Percentiles rank a stretch among this genome's conserved stretches.
These are phyloP conservation scores for Bombus soroeensis DNA, from an alignment of 1,140 invertebrate species.

Conservation along the genomic window DNA sequence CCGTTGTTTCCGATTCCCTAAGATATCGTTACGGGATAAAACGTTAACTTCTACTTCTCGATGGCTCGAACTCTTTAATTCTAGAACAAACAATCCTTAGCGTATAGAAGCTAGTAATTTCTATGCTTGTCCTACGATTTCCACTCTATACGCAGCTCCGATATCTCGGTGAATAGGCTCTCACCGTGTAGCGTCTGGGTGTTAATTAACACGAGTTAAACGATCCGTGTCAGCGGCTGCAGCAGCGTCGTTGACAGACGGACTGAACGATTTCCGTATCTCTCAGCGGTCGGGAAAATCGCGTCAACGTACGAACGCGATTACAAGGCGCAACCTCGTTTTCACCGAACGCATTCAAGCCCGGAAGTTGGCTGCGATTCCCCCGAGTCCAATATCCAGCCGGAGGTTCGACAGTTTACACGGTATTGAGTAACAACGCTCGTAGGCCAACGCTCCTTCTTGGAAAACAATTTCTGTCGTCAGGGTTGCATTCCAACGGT, in stretches of 20 bases:
- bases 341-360: conserved; percentile 22
- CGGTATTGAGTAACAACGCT: conserved; percentile 54
- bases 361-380: conserved; percentile 50
- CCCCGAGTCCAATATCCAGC: conserved; percentile 59
- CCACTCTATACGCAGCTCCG: background rate
- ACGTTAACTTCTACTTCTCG: too few relatives aligned
- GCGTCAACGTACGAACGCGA: background rate
- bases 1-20: too few relatives aligned
- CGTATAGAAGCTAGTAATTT: background rate
- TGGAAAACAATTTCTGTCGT: conserved; percentile 57
- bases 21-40: too few relatives aligned
- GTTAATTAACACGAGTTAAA: background rate
- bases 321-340: background rate
- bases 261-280: conserved; percentile 24
- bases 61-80: background rate
- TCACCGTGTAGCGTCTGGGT: background rate
- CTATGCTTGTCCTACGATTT: background rate
- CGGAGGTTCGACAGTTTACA: conserved; percentile 13
- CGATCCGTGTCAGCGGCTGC: background rate
- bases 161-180: background rate
- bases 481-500: conserved; percentile 13
- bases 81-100: background rate
- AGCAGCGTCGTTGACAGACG: background rate
- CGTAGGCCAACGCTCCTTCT: conserved; percentile 35
- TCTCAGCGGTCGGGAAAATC: background rate